phyloP scores from a whole-genome alignment of 2,797 vertebrate genomes.

The Schizopygopsis malacanthus region DNA sequence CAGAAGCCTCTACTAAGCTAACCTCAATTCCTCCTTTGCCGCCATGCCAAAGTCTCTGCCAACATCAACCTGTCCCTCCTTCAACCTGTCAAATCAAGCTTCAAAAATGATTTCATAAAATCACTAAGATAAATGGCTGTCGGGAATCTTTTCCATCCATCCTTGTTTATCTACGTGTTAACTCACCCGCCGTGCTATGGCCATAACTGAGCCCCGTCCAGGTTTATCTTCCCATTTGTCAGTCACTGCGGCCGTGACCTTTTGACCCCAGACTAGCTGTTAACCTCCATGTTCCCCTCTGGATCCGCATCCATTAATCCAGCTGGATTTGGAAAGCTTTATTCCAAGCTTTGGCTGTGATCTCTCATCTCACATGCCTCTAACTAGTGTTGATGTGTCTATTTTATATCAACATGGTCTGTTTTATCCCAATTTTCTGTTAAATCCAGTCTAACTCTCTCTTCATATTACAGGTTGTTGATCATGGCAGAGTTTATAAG shows the following conservation, averaged over 20 bases:
- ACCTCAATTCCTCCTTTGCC: conserved; percentile 25
- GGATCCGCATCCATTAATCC: conserved; percentile 64
- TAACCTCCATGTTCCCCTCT: conserved; percentile 51
- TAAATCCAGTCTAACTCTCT: conserved; percentile 7
- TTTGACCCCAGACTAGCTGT: conserved; percentile 54
- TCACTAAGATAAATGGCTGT: conserved; percentile 33
- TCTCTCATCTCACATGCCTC: conserved; percentile 45
- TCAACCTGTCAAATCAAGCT: conserved; percentile 38
- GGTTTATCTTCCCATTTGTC: conserved; percentile 55
- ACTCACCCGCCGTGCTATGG: conserved; percentile 41
- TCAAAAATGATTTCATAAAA: conserved; percentile 32
- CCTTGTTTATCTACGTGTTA: conserved; percentile 19
- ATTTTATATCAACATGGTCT: conserved; percentile 31
- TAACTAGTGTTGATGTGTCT: conserved; percentile 51
- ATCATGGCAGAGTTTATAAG: background rate
- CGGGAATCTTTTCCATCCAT: conserved; percentile 35
- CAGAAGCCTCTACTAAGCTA: conserved; percentile 21
- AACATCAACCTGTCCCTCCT: conserved; percentile 33
- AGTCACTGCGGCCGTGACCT: conserved; percentile 58
- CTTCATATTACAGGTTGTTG: background rate
- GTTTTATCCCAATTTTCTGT: background rate
- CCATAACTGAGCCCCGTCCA: conserved; percentile 50
- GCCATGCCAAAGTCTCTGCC: background rate
- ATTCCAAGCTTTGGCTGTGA: conserved; percentile 47
- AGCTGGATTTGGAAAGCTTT: conserved; percentile 66